These are phyloP conservation scores for Menura novaehollandiae DNA, from an alignment of 2,113 vertebrate genomes.

Conservation along the genomic window DNA sequence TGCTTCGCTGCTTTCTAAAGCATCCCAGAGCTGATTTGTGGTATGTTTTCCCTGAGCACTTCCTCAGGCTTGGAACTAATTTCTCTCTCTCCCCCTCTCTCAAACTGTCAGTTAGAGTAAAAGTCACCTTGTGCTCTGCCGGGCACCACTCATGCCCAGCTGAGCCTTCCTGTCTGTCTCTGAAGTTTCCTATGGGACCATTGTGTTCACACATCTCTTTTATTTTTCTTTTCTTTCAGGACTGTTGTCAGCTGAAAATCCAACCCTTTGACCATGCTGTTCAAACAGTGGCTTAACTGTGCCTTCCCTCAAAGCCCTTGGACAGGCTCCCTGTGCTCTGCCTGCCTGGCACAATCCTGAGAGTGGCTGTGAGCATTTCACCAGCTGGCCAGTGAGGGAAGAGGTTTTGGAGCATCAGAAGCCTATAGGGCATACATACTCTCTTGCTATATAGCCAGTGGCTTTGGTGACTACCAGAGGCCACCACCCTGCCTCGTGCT, in stretches of 20 bases:
- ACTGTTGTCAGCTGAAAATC: slow-evolving; percentile 64
- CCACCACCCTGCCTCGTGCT: neutral
- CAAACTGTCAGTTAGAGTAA: slow-evolving; percentile 51
- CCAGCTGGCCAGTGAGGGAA: neutral
- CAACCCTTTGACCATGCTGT: slow-evolving; percentile 64
- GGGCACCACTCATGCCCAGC: neutral
- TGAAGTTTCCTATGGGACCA: slow-evolving; percentile 50
- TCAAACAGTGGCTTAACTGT: slow-evolving; percentile 70
- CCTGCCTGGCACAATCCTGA: slow-evolving; percentile 57
- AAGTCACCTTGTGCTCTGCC: slow-evolving; percentile 52
- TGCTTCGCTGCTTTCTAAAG: neutral
- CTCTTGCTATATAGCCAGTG: neutral
- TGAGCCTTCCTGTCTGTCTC: slow-evolving; percentile 54
- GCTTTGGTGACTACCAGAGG: neutral
- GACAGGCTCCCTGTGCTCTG: slow-evolving; percentile 51
- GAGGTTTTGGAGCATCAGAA: neutral
- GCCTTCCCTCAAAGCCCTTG: slow-evolving; percentile 60
- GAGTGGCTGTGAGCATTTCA: neutral
- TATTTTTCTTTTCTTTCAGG: slow-evolving; percentile 58
- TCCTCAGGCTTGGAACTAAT: slow-evolving; percentile 25
- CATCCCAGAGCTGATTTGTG: neutral
- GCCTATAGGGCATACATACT: neutral
- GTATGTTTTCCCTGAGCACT: neutral
- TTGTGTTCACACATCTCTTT: slow-evolving; percentile 51
- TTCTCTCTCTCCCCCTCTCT: neutral